Evolutionary conservation across 30 jellyfish, hydroid and myxozoan genomes (phyloP), one percentile per base, ranked within the genome.

Genomic region (Catostylus mosaicus): DNA sequence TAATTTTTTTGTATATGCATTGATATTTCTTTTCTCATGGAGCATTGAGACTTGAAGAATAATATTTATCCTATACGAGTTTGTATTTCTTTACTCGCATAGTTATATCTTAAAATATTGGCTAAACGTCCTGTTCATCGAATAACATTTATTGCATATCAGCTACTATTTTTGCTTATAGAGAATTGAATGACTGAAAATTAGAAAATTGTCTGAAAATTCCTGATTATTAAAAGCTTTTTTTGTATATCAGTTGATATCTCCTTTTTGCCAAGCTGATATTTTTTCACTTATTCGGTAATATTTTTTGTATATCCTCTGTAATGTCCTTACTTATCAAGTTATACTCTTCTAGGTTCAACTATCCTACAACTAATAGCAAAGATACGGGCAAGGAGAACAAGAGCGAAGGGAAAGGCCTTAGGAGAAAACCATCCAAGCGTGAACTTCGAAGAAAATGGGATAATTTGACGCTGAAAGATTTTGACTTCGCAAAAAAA

Each of bases 401-500:
- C 23, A 1, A 6, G 3, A 12, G 71, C 23, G 71, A 8, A 3
- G 38, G 10, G 9, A 27, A 23, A 23, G 19, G 16, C n/a, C 71
- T 26, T 37, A 54, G 89, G 62, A 35, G 59, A 75, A 61, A 88
- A 50, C 79, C 77, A 37, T 88, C 86, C 40, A 80, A 90, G 47
- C 83, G 87, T 30, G 87, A 73, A 30, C 69, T 47, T 30, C 51
- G 88, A 26, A 54, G 59, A 36, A 67, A 75, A 30, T 67, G 86
- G 87, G 87, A 75, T 35, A 86, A 86, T 9, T 65, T 67, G 63
- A 86, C 85, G 30, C 47, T 78, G 34, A 91, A 81, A 86, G 95
- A 86, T 67, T 91, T 85, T 54, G 92, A 91, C 45, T 91, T 57
- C 69, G 98, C 98, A 3, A 91, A 84, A 81, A 64, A 80, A 45